Base-by-base conservation (phyloP, 2,113 vertebrate species). In the Acinonyx jubatus region DNA sequence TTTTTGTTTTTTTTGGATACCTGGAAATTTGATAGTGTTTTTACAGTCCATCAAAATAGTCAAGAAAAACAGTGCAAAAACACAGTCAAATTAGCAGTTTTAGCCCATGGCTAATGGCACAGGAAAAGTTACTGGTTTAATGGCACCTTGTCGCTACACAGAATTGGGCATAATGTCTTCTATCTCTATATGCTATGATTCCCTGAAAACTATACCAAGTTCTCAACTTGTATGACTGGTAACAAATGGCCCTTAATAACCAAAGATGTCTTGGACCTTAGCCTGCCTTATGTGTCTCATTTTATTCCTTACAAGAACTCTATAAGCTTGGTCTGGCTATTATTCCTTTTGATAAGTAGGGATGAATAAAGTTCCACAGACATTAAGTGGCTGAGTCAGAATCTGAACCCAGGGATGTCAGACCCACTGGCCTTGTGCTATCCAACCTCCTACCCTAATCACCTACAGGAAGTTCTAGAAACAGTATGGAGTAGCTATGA, bases 11-110 rank as follows among this genome's bases (percentile, higher is more conserved):
- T 52, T 92, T 38, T 78, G 12, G 52, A 68, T 71, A 93, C 33
- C 1, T n/a, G 38, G 61, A 78, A 63, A 92, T 90, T 65, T 81
- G 63, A 90, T 63, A 74, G 52, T 45, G 29, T 38, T 96, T 93
- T 93, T 57, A 78, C 97, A 71, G 65, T 69, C 21, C 45, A 96
- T 69, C 48, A 89, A 83, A 95, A 81, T 38, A 81, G 74, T 50
- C 29, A 52, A 69, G 89, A 97, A 84, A 97, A 86, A 52, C 14
- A 61, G 41, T 93, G 86, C 85, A 18, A 95, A 94, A 95, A 89
- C 23, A 50, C 14, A 89, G 41, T 61, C 57, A 87, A 82, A 82
- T 61, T 7, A 63, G 36, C 31, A 86, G 36, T n/a, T 86, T 66
- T 65, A 61, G 19, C 21, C 33, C 41, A 50, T 36, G 45, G 45